Percentiles rank a stretch among this genome's conserved stretches.
Conservation (phyloP, 2,888 invertebrate genomes). For the Rhingia rostrata region DNA sequence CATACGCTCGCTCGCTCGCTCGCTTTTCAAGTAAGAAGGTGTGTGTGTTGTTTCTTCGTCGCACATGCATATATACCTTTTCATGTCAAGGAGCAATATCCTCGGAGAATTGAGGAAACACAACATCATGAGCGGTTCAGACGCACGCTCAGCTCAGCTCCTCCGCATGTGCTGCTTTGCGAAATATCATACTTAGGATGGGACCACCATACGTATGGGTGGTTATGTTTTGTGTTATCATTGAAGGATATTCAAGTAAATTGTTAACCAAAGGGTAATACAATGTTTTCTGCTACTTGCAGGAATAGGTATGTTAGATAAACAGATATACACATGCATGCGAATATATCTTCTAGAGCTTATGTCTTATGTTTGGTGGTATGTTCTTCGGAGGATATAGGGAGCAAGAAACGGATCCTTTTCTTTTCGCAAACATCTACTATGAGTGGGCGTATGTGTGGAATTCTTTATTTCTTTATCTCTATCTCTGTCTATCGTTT, state of each 20-base stretch:
- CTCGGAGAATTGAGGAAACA: conserved; percentile 51
- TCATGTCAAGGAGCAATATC: conserved; percentile 67
- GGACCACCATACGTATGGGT: conserved; percentile 19
- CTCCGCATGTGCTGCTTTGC: conserved; percentile 17
- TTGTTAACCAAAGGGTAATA: conserved; percentile 54
- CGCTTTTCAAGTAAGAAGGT: too few relatives aligned
- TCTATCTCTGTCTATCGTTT: not conserved
- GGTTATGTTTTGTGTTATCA: conserved; percentile 13
- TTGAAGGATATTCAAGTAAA: conserved; percentile 53
- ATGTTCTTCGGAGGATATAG: conserved; percentile 13
- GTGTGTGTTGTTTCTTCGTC: conserved; percentile 32
- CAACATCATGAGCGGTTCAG: conserved; percentile 15
- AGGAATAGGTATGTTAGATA: too few relatives aligned
- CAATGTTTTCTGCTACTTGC: conserved; percentile 38
- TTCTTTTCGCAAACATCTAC: not conserved
- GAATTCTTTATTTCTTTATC: conserved; percentile 4
- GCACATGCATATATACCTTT: conserved; percentile 52
- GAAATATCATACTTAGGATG: conserved; percentile 22
- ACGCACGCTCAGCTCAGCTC: conserved; percentile 54
- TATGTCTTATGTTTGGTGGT: conserved; percentile 5
- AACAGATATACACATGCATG: too few relatives aligned
- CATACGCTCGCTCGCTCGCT: not conserved
- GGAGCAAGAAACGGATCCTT: conserved; percentile 13
- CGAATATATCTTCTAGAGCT: not conserved
- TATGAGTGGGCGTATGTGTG: conserved; percentile 23